Conservation (phyloP, 2,797 vertebrate species). For the Forpus xanthops region DNA sequence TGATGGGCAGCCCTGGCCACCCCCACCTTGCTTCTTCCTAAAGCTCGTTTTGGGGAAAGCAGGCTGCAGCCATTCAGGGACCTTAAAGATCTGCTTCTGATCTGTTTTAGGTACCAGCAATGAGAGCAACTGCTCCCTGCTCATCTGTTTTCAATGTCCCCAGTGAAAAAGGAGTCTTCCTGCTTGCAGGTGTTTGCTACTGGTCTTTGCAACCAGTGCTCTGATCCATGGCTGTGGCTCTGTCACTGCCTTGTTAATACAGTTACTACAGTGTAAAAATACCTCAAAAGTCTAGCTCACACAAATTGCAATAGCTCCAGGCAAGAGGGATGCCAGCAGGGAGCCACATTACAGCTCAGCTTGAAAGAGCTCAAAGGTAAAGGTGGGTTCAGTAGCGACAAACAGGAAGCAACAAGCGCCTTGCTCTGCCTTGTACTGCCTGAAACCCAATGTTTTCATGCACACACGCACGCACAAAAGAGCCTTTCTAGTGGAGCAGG, state of each 20-base stretch:
- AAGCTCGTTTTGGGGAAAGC: background rate
- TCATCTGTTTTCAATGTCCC: background rate
- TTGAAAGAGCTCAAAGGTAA: background rate
- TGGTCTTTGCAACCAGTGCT: background rate
- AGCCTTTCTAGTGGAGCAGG: background rate
- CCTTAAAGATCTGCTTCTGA: background rate
- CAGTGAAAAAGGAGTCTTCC: background rate
- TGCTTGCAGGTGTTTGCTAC: background rate
- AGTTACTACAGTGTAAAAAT: background rate
- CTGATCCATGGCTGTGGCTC: background rate
- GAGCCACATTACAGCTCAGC: background rate
- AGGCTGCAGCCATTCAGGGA: background rate
- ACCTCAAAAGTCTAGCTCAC: background rate
- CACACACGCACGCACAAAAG: background rate
- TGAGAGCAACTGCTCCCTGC: background rate
- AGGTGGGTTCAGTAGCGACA: background rate
- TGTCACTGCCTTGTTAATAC: background rate
- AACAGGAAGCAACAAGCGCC: background rate
- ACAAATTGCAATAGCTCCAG: slow-evolving; percentile 23
- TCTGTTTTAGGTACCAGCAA: background rate
- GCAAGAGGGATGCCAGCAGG: slow-evolving; percentile 3
- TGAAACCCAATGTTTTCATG: background rate
- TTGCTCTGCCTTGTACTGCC: background rate
- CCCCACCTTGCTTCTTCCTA: background rate
- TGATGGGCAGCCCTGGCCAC: background rate